A percentile compares a stretch with the other conserved stretches of the same genome.
phyloP scores from a whole-genome alignment of 1,140 invertebrate species.

The Lithobius niger region DNA sequence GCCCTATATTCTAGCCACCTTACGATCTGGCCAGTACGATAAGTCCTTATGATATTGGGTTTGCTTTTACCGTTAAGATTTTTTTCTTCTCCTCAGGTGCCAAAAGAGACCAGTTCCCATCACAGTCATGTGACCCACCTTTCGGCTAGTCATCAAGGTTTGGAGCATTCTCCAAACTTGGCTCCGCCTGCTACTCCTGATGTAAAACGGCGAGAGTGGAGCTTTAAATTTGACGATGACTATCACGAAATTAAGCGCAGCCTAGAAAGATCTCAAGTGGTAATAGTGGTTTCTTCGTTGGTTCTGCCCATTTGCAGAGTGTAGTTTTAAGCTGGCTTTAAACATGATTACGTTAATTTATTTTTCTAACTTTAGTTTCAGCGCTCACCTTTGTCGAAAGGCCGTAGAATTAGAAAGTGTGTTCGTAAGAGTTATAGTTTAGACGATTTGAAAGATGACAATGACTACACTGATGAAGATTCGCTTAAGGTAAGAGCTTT shows the following conservation, averaged over 20 bases:
- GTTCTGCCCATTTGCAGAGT: neutral
- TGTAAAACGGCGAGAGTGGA: neutral
- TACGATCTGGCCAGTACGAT: too few relatives aligned
- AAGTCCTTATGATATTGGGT: too few relatives aligned
- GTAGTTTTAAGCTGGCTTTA: neutral
- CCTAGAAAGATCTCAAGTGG: neutral
- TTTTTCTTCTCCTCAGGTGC: too few relatives aligned
- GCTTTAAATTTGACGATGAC: neutral
- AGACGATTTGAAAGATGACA: neutral
- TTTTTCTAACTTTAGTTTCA: neutral
- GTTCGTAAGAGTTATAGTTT: constrained; percentile 6
- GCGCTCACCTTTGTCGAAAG: neutral
- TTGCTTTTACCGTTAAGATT: too few relatives aligned
- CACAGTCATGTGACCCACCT: neutral
- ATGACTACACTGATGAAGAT: neutral
- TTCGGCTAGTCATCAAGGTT: too few relatives aligned
- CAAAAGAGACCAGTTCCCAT: too few relatives aligned
- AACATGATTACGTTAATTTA: neutral
- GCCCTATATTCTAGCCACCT: too few relatives aligned
- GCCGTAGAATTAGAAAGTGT: neutral
- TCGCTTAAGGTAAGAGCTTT: constrained; percentile 2
- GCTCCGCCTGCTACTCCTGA: neutral
- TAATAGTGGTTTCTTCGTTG: neutral
- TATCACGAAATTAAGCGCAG: neutral
- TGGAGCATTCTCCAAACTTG: too few relatives aligned